Percentiles rank a stretch among this genome's conserved stretches.
phyloP scores from a whole-genome alignment of 2,113 vertebrate genomes.

The Anolis sagrei region DNA sequence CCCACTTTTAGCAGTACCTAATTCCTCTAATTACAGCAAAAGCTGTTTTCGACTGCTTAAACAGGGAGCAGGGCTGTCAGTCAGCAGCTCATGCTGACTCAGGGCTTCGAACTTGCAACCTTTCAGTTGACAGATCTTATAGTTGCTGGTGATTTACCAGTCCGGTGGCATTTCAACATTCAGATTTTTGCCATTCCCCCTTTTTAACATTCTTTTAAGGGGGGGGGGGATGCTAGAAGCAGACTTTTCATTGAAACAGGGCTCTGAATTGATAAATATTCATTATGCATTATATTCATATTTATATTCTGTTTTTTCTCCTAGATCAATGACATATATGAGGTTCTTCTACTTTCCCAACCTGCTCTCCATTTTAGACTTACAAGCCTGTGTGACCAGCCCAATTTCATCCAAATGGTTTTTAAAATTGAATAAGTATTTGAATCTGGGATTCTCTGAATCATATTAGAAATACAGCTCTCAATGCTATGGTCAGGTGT shows the following conservation, averaged over 20 bases:
- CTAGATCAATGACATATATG: neutral
- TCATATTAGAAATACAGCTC: neutral
- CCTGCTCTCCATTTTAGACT: neutral
- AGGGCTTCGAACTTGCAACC: no score
- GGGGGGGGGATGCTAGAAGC: neutral
- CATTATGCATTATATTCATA: no score
- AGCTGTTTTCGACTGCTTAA: no score
- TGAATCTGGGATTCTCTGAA: neutral
- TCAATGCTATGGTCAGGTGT: no score
- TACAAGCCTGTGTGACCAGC: neutral
- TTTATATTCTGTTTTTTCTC: neutral
- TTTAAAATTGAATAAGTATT: neutral
- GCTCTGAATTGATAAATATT: no score
- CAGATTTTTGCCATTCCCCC: neutral
- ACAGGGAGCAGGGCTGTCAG: no score
- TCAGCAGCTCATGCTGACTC: no score
- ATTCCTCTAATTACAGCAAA: no score
- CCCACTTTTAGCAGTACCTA: no score
- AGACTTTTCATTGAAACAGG: neutral
- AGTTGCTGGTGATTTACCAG: no score
- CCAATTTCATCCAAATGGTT: neutral
- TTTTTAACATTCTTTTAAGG: neutral
- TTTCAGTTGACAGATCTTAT: no score
- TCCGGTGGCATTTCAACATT: neutral
- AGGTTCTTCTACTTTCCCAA: neutral